These are phyloP conservation scores for Brachystomella parvula DNA, from an alignment of 1,140 invertebrate species.

Conservation along the genomic window DNA sequence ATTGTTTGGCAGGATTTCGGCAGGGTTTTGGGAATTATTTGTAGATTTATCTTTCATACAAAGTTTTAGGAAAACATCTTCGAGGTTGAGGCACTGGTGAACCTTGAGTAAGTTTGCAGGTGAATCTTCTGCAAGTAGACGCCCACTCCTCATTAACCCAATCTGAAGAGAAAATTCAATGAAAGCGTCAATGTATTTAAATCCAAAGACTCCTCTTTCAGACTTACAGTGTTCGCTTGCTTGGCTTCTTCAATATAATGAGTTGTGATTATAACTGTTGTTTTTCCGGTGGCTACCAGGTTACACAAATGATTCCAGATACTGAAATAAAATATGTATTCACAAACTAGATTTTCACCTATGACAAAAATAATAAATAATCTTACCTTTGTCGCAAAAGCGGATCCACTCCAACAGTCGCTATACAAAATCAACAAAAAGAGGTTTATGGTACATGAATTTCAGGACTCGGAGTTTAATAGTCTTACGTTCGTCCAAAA, in stretches of 20 bases:
- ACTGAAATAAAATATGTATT: conserved; percentile 47
- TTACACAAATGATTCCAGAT: conserved; percentile 86
- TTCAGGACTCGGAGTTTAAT: no score
- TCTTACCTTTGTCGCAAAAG: conserved; percentile 66
- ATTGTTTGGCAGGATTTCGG: background rate
- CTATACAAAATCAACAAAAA: background rate
- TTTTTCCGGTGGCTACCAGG: conserved; percentile 68
- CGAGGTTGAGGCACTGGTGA: conserved; percentile 73
- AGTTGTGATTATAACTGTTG: conserved; percentile 87
- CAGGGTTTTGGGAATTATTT: conserved; percentile 23
- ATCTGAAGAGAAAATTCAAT: conserved; percentile 53
- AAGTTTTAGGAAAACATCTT: conserved; percentile 89
- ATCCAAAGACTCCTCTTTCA: background rate
- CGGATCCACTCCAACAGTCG: conserved; percentile 84
- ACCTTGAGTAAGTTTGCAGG: conserved; percentile 71
- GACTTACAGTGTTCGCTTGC: conserved; percentile 70
- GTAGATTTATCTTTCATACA: conserved; percentile 54
- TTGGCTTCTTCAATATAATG: conserved; percentile 90
- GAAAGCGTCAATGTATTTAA: background rate
- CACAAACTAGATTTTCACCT: no score
- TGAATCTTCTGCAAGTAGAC: conserved; percentile 82
- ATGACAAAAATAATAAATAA: background rate
- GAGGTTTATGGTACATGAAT: background rate
- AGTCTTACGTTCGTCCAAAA: conserved; percentile 69
- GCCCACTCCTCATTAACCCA: conserved; percentile 85